These are phyloP conservation scores for Drosophila nigricruria DNA, from an alignment of 2,888 invertebrate species.

Conservation along the genomic window DNA sequence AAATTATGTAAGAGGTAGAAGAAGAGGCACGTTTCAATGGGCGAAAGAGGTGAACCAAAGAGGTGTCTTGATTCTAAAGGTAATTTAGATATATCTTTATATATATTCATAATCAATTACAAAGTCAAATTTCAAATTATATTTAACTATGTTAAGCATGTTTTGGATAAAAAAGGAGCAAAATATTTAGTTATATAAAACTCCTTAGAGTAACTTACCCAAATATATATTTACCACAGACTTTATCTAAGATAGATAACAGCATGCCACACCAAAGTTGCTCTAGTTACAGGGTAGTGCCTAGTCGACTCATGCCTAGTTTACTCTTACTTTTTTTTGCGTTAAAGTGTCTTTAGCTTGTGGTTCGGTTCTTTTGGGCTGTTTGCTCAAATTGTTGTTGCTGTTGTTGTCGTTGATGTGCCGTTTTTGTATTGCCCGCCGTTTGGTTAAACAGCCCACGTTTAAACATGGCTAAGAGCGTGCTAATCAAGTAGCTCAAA, in stretches of 20 bases:
- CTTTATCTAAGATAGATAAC: not conserved
- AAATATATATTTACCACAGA: not conserved
- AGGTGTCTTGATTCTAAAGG: too few relatives aligned
- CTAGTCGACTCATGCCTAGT: not conserved
- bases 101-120: too few relatives aligned
- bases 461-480: constrained; percentile 78
- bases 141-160: too few relatives aligned
- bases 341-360: constrained; percentile 65
- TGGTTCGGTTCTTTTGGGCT: constrained; percentile 56
- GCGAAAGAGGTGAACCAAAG: too few relatives aligned
- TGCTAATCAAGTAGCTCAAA: constrained; percentile 74
- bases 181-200: too few relatives aligned
- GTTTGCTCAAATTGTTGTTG: constrained; percentile 24
- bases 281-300: not conserved
- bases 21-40: not conserved
- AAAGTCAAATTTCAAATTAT: too few relatives aligned
- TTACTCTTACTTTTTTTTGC: constrained; percentile 32
- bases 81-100: too few relatives aligned
- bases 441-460: constrained; percentile 76
- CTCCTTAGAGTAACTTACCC: not conserved
- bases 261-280: too few relatives aligned
- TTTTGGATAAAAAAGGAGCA: too few relatives aligned
- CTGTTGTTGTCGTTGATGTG: constrained; percentile 31
- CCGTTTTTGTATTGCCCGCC: constrained; percentile 47
- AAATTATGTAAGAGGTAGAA: not conserved